Evolutionary conservation across 37 sponge, comb jelly and placozoan species (phyloP), one percentile per base, ranked within the genome.

Genomic region (Ianthella basta): DNA sequence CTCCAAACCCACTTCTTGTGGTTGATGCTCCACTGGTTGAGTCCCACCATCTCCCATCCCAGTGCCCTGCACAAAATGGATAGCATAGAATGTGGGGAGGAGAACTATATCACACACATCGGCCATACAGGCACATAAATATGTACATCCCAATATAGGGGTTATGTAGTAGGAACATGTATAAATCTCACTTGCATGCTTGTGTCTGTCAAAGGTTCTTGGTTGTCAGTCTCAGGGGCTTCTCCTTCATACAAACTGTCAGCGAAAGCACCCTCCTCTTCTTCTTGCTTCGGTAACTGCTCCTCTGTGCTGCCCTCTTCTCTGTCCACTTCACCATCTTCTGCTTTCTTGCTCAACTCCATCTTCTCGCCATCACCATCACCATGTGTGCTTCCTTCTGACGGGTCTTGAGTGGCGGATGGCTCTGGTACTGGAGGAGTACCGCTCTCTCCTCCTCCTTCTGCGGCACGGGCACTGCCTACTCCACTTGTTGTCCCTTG

Each of bases 291-390:
- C 82, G 56, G 33, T 56, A 25, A 29, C 82, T 56, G 59, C 37
- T 25, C 37, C 59, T 59, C 30, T 70, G 15, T 56, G 53, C 69
- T 34, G 34, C 74, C 70, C 83, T 60, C 72, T 40, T 27, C 72
- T 80, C 35, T 80, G 38, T 80, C 56, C 77, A 64, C 86, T 82
- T 77, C 59, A 80, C 84, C 72, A 53, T 80, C 53, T 55, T 69
- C 74, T 69, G 67, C 82, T 70, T 66, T 81, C 85, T 72, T 78
- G 66, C 75, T 61, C 83, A 75, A 67, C 55, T 60, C 55, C 77
- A 55, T 15, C 73, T 25, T 33, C 27, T 65, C 25, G 14, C 50
- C 50, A 44, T 8, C 50, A 10, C 8, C 50, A 44, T 44, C 50
- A 44, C 8, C 50, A 3, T 44, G 50, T 44, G 50, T 44, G 50